Evolutionary conservation across 2,113 vertebrate genomes (phyloP), one percentile per base, ranked within the genome.

Genomic region (Atractosteus spatula): DNA sequence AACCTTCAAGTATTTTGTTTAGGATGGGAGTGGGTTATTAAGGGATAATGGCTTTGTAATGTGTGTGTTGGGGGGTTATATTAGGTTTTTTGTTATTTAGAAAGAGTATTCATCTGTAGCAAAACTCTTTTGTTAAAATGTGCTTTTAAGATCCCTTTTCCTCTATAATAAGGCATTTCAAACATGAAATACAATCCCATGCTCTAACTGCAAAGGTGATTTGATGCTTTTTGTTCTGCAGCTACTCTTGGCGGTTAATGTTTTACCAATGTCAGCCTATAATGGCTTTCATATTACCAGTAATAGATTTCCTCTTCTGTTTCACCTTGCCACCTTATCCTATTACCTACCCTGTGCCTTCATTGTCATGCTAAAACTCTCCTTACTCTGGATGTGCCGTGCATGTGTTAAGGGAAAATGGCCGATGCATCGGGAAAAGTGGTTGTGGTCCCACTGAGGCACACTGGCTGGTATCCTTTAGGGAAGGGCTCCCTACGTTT

Each of bases 101-200:
- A 11, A 16, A 59, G 13, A 8, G n/a, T 5, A n/a, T 59, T 59
- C 57, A 59, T 59, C n/a, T 59, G 57, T 59, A 16, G 12, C 57
- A n/a, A 59, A 59, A 59, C n/a, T 13, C 57, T 59, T 59, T 59
- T 59, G 57, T 59, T 59, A 59, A 16, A 16, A n/a, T 59, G 57
- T 59, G 57, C n/a, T 59, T 59, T 59, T 13, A 59, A 59, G 8
- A 59, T 13, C 12, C 57, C 4, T 59, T 59, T 59, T 59, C n/a
- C 14, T 3, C n/a, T 13, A n/a, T n/a, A 59, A 59, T 14, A 59
- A 59, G n/a, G 13, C 57, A 59, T 59, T 14, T 59, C 13, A 59
- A 59, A 13, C 12, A 59, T n/a, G 57, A n/a, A n/a, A 13, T n/a
- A 59, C 12, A 59, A 3, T 3, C 57, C n/a, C 8, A 59, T 59